Evolutionary conservation across 2,888 invertebrate genomes (phyloP).

Genomic region (Mythimna lalbum): DNA sequence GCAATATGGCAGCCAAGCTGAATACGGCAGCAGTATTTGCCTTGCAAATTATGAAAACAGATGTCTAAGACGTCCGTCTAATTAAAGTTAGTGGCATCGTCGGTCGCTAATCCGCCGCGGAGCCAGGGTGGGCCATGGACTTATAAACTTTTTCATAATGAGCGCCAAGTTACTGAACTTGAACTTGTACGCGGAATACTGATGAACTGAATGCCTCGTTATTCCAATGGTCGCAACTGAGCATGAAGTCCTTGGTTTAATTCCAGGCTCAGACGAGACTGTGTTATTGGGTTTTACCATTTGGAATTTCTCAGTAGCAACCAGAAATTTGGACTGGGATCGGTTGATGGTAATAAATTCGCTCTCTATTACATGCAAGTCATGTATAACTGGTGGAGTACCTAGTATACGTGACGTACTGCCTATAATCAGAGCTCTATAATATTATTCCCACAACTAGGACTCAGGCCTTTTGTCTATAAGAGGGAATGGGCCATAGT

Average conservation of each 20-base stretch:
- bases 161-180: constrained; percentile 23
- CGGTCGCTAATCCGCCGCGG: constrained; percentile 66
- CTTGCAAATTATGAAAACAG: constrained; percentile 52
- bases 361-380: too few relatives aligned
- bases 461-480: too few relatives aligned
- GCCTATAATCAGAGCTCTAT: too few relatives aligned
- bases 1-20: background rate
- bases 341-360: too few relatives aligned
- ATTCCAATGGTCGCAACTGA: background rate
- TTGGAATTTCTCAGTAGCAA: too few relatives aligned
- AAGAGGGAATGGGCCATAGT: too few relatives aligned
- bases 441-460: too few relatives aligned
- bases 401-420: too few relatives aligned
- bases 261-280: background rate
- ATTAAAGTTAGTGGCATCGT: constrained; percentile 69
- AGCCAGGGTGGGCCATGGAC: constrained; percentile 5
- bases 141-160: constrained; percentile 59
- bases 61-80: constrained; percentile 63
- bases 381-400: too few relatives aligned
- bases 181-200: constrained; percentile 14
- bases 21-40: constrained; percentile 32
- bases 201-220: background rate
- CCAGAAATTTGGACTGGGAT: too few relatives aligned
- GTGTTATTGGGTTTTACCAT: background rate
- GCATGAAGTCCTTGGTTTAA: background rate